A percentile compares a stretch with the other conserved stretches of the same genome.
These are phyloP conservation scores for Sebastes flavidus DNA, from an alignment of 2,797 vertebrate species.

Conservation along the genomic window DNA sequence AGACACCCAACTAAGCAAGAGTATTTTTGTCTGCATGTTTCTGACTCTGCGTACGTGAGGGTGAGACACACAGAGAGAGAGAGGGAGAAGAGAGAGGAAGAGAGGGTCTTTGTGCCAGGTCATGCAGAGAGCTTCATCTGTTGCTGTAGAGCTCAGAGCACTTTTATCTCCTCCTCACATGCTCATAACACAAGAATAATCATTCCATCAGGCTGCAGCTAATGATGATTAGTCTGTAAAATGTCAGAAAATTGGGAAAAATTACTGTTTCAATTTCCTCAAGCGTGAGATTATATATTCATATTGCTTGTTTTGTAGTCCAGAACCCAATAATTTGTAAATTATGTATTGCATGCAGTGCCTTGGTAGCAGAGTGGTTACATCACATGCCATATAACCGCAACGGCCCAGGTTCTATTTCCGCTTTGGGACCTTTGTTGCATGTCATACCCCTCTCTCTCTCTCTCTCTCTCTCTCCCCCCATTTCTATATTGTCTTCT, in stretches of 20 bases:
- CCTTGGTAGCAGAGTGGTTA: too few relatives aligned
- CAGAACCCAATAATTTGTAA: background rate
- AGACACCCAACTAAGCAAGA: slow-evolving; percentile 20
- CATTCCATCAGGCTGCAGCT: slow-evolving; percentile 10
- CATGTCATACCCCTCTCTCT: background rate
- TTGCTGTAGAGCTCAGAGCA: slow-evolving; percentile 42
- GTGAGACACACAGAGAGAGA: background rate
- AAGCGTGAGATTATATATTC: background rate
- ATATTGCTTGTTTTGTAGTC: background rate
- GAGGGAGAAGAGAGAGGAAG: background rate
- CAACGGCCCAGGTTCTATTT: background rate
- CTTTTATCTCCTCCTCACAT: slow-evolving; percentile 31
- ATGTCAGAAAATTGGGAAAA: background rate
- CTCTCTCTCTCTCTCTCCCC: too few relatives aligned
- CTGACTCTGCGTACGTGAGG: slow-evolving; percentile 17
- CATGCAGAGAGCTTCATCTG: slow-evolving; percentile 78
- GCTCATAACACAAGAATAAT: slow-evolving; percentile 15
- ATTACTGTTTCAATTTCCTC: background rate
- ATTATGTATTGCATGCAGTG: too few relatives aligned
- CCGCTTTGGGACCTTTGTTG: background rate
- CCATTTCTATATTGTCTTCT: too few relatives aligned
- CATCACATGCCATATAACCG: background rate
- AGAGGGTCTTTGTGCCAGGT: slow-evolving; percentile 52
- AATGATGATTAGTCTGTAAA: background rate
- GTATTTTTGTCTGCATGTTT: slow-evolving; percentile 27